Evolutionary conservation across 2,113 vertebrate species (phyloP), one percentile per base, ranked within the genome.

Genomic region (Larimichthys crocea): DNA sequence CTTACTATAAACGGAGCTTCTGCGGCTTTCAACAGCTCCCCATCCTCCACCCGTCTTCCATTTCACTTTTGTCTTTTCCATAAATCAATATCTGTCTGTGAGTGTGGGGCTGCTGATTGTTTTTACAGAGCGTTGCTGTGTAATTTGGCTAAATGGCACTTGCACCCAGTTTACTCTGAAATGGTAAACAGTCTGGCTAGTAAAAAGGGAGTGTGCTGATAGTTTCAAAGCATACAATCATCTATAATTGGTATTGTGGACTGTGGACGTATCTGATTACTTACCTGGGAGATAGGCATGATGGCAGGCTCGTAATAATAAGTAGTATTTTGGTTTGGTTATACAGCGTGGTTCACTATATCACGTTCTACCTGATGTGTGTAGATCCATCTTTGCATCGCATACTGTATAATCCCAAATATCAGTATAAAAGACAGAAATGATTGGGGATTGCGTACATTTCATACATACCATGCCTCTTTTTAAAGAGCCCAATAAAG

Each of bases 71-170:
- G 89, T 87, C 79, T 87, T 87, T 75, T 82, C 85, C 84, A 88
- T 91, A 84, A 91, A 91, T 93, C 93, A 93, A 84, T 93, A 90
- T 86, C 83, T 84, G 82, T 91, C 85, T 78, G 86, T 57, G 76
- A 73, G 86, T 87, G 90, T 79, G 89, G 76, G 82, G 86, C 82
- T 83, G 82, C 77, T 92, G 90, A 93, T 92, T 94, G 90, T 93
- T 92, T 94, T 92, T 88, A 83, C 91, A 88, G 86, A 76, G 73
- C 69, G 73, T 88, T 83, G 89, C 91, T 90, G 93, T 95, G 89
- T 94, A 94, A 94, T 95, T 95, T 93, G 74, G 83, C 85, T 94
- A 94, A 95, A 94, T 90, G 70, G 80, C 64, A 90, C 86, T 84
- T 90, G 67, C 86, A 84, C 77, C 74, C 70, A 73, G 78, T 88